Base-by-base conservation (phyloP, 2,888 invertebrate species). In the Drosophila monieri region DNA sequence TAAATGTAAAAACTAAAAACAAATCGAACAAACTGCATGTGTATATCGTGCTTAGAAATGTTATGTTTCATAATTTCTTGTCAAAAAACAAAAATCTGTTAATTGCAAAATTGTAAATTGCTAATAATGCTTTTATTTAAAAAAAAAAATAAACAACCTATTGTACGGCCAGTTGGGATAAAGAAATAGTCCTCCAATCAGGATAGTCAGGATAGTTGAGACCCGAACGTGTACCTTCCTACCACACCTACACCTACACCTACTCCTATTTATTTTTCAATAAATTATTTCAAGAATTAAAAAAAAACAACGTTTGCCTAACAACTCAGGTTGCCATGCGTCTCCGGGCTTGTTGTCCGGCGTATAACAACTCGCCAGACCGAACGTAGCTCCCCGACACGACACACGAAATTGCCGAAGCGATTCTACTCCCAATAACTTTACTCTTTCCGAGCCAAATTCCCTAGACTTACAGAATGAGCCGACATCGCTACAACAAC, bases 261-360 rank as follows among this genome's bases (percentile, higher is more conserved):
- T 53, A 58, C 47, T 68, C 60, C 74, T 87, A 80, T 85, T 85
- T 83, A 88, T 83, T 85, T 85, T 80, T 78, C 83, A 88, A 88
- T 88, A 85, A 88, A 88, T 83, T 74, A 87, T 88, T 83, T 83
- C 77, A 64, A 80, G 49, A 85, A 61, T 80, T 73, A 74, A 59
- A 44, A 56, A 43, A 47, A 43, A 30, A 18, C 37, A 18, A 32
- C 60, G 59, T 68, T 49, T 69, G 18, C 78, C 69, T 62, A 56
- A 72, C 83, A 76, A 80, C 80, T 37, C 37, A 80, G 85, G 87
- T 85, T 85, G 85, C 85, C 81, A 85, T 79, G 87, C 69, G 35
- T 67, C 37, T 48, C 54, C 62, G n/a, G n/a, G 6, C 25, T 71
- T 70, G 49, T 73, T 65, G 55, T 37, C 27, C 49, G 44, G 27